Evolutionary conservation across 1,140 invertebrate genomes (phyloP), one percentile per base, ranked within the genome.

Genomic region (Drosophila oshimai): DNA sequence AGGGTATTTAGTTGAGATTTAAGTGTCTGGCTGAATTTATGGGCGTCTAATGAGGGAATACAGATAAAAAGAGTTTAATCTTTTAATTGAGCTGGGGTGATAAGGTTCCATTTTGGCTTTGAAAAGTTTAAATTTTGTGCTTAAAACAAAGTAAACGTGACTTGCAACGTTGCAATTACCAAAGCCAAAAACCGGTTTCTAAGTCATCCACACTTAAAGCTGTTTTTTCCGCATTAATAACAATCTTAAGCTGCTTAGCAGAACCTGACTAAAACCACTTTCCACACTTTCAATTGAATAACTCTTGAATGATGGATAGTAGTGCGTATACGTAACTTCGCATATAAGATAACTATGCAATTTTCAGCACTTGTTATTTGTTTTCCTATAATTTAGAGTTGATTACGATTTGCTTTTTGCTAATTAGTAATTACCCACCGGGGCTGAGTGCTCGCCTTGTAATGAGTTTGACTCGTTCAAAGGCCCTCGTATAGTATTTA

Each of bases 371-470:
- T 29, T 18, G 6, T 20, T 55, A 46, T 55, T 53, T 22, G 18
- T 10, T 51, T 55, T 46, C 0, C 34, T 15, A 37, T 39, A 39
- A 0, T 39, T 12, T 20, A 18, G 6, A 20, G 39, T 50, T 20
- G 18, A 10, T 31, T 15, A 18, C 22, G n/a, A 29, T 42, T 41
- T 12, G 31, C 7, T 51, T 53, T 28, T 28, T 26, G 22, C 33
- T 58, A 61, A 61, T 61, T 58, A 41, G 22, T 58, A 61, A 61
- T 61, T 58, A 41, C 34, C 13, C 13, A 5, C 33, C 12, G 15
- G 10, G 12, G 2, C 34, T 55, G 26, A 36, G 22, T 26, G 17
- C 9, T 57, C 7, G 50, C 22, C 31, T 28, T 15, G 17, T 10
- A 28, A 17, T 22, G 26, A 22, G 22, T 31, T 18, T 6, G 12